Evolutionary conservation across 2,888 invertebrate species (phyloP), one percentile per base, ranked within the genome.

Genomic region (Rhaphigaster nebulosa): DNA sequence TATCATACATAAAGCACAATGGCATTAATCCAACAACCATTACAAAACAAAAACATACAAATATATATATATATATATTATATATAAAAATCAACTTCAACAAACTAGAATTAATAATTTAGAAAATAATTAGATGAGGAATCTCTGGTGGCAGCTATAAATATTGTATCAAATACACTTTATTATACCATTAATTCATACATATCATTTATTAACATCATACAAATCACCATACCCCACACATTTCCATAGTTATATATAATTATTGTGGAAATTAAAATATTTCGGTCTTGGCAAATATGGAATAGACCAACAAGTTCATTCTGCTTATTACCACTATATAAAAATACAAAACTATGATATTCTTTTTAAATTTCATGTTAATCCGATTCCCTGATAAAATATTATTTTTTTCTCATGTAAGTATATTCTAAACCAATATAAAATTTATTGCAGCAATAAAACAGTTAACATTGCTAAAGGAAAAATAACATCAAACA

Each of bases 321-420:
- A 13, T 56, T 65, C 76, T 41, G 38, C 38, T 54, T 56, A 84
- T 38, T 56, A 84, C 52, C 54, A 41, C 84, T 84, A 80, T 90
- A 90, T 90, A 90, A 90, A 90, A 90, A 90, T 90, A 90, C 84
- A 90, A 90, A 90, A 90, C 90, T 90, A 90, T 87, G 26, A 90
- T 90, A 89, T 84, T 41, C 50, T 87, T 76, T 70, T 84, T 84
- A 2, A 84, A 70, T 41, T 76, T 89, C 65, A 60, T 38, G 34
- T 88, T 88, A 54, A 60, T 88, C 60, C 52, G 41, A 41, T 41
- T 88, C 60, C 65, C 15, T 26, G 65, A 65, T 60, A 88, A 41
- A 88, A 84, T 45, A 84, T 84, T 38, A 18, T 12, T 26, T 45
- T 84, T 84, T 84, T 45, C 50, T 76, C 26, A 56, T 76, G 20